These are phyloP conservation scores for Melipona quadrifasciata DNA, from an alignment of 1,140 invertebrate genomes.

Conservation along the genomic window DNA sequence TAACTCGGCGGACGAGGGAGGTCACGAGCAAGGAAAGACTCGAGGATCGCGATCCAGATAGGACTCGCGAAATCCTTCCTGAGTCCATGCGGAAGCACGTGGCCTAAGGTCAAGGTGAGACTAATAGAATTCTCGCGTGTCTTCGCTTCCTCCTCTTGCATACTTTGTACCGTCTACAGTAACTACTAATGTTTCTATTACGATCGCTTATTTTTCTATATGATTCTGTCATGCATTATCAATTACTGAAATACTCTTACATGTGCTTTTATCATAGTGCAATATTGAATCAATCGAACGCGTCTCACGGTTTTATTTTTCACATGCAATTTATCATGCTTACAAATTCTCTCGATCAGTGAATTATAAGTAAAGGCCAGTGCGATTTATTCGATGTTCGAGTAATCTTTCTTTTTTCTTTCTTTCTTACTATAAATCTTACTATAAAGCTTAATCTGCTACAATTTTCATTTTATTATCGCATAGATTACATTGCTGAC, in stretches of 20 bases:
- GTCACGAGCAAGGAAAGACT: conserved; percentile 53
- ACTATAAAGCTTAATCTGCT: background rate
- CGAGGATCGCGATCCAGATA: conserved; percentile 64
- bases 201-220: background rate
- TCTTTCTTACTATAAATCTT: background rate
- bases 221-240: background rate
- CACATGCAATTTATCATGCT: background rate
- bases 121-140: conserved; percentile 44
- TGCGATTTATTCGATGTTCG: background rate
- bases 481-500: background rate
- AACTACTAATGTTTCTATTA: background rate
- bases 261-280: background rate
- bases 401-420: background rate
- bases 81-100: conserved; percentile 70
- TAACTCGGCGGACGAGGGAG: conserved; percentile 36
- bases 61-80: conserved; percentile 73
- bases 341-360: background rate
- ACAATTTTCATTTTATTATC: background rate
- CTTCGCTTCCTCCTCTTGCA: conserved; percentile 4
- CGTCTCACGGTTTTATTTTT: background rate
- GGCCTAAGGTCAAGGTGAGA: conserved; percentile 73
- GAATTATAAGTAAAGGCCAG: background rate
- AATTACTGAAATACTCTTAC: background rate
- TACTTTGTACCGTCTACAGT: background rate
- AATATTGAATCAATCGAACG: background rate